Evolutionary conservation across 2,888 invertebrate genomes (phyloP).

Genomic region (Xestia c-nigrum): DNA sequence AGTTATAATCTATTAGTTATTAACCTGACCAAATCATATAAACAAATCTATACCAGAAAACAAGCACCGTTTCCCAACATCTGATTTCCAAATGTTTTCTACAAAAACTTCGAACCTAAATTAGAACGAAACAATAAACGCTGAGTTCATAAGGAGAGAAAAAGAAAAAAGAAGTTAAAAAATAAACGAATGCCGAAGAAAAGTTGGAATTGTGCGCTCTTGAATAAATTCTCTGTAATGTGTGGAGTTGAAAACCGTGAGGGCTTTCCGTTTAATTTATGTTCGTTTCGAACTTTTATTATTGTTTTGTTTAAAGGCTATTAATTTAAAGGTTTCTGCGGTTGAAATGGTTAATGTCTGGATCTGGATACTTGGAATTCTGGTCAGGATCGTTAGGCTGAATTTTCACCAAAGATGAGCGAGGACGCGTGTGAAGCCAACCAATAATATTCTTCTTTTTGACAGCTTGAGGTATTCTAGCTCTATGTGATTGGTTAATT

Average conservation of each 20-base stretch:
- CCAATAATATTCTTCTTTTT: no score
- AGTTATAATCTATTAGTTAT: not conserved
- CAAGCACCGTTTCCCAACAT: not conserved
- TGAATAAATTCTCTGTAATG: constrained; percentile 62
- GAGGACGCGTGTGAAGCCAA: no score
- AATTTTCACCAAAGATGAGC: no score
- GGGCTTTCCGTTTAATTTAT: constrained; percentile 57
- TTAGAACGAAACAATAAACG: constrained; percentile 62
- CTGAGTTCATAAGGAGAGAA: constrained; percentile 44
- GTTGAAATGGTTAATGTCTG: constrained; percentile 22
- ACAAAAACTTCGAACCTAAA: constrained; percentile 34
- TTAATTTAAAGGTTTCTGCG: constrained; percentile 30
- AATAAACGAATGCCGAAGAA: constrained; percentile 61
- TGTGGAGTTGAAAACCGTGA: constrained; percentile 52
- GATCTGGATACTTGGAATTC: not conserved
- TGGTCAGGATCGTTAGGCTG: not conserved
- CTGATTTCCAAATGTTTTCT: constrained; percentile 25
- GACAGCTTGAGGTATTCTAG: no score
- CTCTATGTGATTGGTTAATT: no score
- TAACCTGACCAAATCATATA: not conserved
- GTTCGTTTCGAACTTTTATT: constrained; percentile 49
- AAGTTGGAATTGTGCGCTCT: constrained; percentile 62
- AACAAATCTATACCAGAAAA: not conserved
- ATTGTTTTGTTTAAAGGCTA: constrained; percentile 46
- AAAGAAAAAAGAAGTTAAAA: constrained; percentile 56